Evolutionary conservation across 2,113 vertebrate species (phyloP).

Genomic region (Lasiurus cinereus): DNA sequence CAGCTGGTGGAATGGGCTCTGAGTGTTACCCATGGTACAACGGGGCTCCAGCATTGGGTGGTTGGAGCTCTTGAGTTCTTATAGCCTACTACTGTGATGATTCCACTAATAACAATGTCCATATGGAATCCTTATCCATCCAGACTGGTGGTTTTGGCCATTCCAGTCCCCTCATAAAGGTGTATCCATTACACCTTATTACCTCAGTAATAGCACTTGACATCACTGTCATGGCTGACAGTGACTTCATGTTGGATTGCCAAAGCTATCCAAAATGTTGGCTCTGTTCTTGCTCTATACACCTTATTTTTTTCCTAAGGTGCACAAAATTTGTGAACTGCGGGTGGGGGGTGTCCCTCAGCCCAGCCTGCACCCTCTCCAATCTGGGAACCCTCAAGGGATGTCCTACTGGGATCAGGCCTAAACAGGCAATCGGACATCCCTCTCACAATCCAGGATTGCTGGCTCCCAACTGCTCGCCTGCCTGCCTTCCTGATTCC

Average conservation of each 20-base stretch:
- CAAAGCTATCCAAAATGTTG: background rate
- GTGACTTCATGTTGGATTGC: background rate
- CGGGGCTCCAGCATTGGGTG: background rate
- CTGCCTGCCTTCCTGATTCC: too few species aligned
- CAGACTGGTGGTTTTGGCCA: background rate
- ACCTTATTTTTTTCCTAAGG: background rate
- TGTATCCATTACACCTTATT: background rate
- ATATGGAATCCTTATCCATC: background rate
- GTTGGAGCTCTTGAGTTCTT: background rate
- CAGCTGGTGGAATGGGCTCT: background rate
- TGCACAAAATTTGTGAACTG: too few species aligned
- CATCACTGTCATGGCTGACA: background rate
- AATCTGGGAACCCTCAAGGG: too few species aligned
- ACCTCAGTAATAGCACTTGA: background rate
- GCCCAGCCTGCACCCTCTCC: too few species aligned
- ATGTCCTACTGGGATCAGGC: too few species aligned
- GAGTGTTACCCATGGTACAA: background rate
- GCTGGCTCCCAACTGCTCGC: too few species aligned
- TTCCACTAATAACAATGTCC: background rate
- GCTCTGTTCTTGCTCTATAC: background rate
- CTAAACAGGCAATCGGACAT: too few species aligned
- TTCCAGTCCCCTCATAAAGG: background rate
- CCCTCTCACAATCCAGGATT: too few species aligned
- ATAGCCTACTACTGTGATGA: background rate
- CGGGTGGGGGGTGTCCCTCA: too few species aligned